phyloP scores from a whole-genome alignment of 2,888 invertebrate species.

The Lithophane ornitopus region DNA sequence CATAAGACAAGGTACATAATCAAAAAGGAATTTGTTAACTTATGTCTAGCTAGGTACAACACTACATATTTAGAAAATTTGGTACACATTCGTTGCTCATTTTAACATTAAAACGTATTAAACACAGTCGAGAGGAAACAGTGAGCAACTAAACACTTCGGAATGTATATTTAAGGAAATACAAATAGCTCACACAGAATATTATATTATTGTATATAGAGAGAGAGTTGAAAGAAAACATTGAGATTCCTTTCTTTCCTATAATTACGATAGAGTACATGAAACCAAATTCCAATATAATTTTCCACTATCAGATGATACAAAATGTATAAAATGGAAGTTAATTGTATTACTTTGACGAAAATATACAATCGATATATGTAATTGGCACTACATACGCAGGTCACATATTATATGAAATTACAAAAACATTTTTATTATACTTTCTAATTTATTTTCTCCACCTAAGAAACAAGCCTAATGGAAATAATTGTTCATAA shows the following conservation, averaged over 20 bases:
- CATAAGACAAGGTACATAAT: slow-evolving; percentile 72
- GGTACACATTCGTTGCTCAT: slow-evolving; percentile 90
- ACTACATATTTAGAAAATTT: slow-evolving; percentile 87
- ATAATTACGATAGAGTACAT: slow-evolving; percentile 65
- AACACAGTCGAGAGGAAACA: slow-evolving; percentile 72
- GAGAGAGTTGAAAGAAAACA: slow-evolving; percentile 71
- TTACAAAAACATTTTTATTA: slow-evolving; percentile 79
- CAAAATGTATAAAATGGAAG: slow-evolving; percentile 72
- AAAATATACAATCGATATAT: slow-evolving; percentile 79
- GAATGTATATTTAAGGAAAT: slow-evolving; percentile 83
- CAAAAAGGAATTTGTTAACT: slow-evolving; percentile 78
- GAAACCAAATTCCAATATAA: slow-evolving; percentile 62
- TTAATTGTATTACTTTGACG: slow-evolving; percentile 56
- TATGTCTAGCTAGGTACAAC: slow-evolving; percentile 85
- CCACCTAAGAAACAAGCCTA: slow-evolving; percentile 65
- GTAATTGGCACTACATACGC: slow-evolving; percentile 88
- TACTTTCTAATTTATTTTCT: slow-evolving; percentile 69
- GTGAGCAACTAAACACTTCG: slow-evolving; percentile 84
- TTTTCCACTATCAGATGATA: slow-evolving; percentile 71
- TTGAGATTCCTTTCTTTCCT: slow-evolving; percentile 76
- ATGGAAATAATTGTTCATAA: slow-evolving; percentile 66
- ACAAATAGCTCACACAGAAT: slow-evolving; percentile 68
- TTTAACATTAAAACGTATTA: slow-evolving; percentile 76
- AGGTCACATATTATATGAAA: slow-evolving; percentile 86
- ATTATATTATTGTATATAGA: slow-evolving; percentile 53